Base-by-base conservation (phyloP, 2,888 invertebrate genomes). In the Loripinus fragilis region DNA sequence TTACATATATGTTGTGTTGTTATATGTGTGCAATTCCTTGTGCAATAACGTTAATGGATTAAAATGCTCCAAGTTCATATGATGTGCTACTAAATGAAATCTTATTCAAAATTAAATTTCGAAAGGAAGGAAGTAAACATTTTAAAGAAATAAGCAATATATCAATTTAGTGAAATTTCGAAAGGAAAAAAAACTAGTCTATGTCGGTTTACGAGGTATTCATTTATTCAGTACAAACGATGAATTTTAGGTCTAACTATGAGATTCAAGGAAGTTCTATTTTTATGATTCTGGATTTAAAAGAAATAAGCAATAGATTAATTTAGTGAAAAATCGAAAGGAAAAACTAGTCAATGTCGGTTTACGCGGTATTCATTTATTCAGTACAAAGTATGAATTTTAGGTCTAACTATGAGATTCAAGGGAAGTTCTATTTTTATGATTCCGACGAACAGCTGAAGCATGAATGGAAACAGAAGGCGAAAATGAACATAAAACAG, bases 181-280 rank as follows among this genome's bases (percentile, higher is more conserved):
- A n/a, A n/a, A n/a, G n/a, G n/a, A n/a, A n/a, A n/a, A n/a, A n/a
- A n/a, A n/a, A n/a, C 52, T 10, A 60, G 60, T 60, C 12, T 33
- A 60, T 60, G 60, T 28, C 7, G 60, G 28, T 28, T 33, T 28
- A 60, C 60, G 33, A 30, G 17, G 23, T 60, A 5, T 60, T 60
- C 2, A 17, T 60, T 17, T 28, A 60, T 20, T 60, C 33, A 33
- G 2, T 75, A 48, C 35, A 76, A 80, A 81, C 70, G 30, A 85
- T 87, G 87, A 83, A 81, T 33, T 76, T 77, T 45, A 66, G 83
- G 42, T 80, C 84, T 12, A 85, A 68, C 55, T 84, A 85, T 77
- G 81, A 85, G 74, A 85, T 88, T 45, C 88, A 88, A 66, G 87
- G 15, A 79, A 81, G 68, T 83, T 88, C 74, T 78, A 81, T 64